These are phyloP conservation scores for Orthonevra nobilis DNA, from an alignment of 2,888 invertebrate species.

Conservation along the genomic window DNA sequence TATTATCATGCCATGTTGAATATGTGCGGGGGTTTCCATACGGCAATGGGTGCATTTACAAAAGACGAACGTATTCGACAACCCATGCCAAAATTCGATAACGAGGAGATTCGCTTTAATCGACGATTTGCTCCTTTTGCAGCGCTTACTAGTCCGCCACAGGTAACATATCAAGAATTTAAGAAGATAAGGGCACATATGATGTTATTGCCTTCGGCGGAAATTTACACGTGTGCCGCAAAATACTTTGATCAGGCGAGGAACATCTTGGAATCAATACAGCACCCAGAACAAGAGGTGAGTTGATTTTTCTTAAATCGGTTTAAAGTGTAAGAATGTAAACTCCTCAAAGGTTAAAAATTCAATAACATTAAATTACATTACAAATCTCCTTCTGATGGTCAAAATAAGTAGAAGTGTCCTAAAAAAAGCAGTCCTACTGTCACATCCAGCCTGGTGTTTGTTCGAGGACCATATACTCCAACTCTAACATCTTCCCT, in stretches of 20 bases:
- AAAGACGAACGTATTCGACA: constrained; percentile 92
- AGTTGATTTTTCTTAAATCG: too few species aligned
- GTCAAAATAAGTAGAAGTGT: too few species aligned
- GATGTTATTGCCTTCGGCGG: constrained; percentile 82
- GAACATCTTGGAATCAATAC: constrained; percentile 90
- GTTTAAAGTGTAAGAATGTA: too few species aligned
- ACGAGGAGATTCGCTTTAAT: constrained; percentile 95
- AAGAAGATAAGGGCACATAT: constrained; percentile 89
- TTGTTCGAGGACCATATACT: too few species aligned
- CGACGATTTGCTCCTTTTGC: constrained; percentile 96
- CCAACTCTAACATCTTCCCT: too few species aligned
- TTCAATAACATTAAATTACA: too few species aligned
- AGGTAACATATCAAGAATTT: constrained; percentile 94
- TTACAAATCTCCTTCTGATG: too few species aligned
- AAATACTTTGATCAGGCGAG: constrained; percentile 96
- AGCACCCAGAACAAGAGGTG: constrained; percentile 90
- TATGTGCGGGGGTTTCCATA: constrained; percentile 97
- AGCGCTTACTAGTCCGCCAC: constrained; percentile 92
- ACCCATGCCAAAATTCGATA: constrained; percentile 94
- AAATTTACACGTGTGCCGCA: constrained; percentile 90
- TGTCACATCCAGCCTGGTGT: too few species aligned
- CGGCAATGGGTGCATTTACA: constrained; percentile 95
- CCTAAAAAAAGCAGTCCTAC: too few species aligned
- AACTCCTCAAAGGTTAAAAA: too few species aligned
- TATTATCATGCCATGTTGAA: constrained; percentile 95